phyloP scores from a whole-genome alignment of 2,113 vertebrate genomes.

The Fregata magnificens region DNA sequence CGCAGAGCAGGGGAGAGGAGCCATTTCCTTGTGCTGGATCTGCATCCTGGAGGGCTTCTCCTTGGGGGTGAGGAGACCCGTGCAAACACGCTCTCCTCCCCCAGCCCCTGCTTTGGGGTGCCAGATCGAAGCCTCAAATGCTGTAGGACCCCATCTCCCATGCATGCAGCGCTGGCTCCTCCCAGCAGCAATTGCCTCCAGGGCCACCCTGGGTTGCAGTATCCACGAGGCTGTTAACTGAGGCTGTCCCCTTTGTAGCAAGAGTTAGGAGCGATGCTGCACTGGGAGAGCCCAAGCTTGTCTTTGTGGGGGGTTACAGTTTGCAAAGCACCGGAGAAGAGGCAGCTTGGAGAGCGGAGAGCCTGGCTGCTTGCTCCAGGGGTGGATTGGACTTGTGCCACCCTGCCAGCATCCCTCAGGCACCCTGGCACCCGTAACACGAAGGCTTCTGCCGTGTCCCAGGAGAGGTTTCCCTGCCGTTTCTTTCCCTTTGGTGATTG shows the following conservation, averaged over 20 bases:
- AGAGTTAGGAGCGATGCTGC: neutral
- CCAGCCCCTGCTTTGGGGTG: neutral
- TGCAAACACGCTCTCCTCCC: neutral
- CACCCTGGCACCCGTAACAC: neutral
- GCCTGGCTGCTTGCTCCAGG: neutral
- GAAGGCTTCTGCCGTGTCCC: neutral
- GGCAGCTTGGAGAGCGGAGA: neutral
- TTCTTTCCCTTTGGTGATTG: neutral
- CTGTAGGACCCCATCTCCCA: neutral
- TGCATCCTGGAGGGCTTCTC: neutral
- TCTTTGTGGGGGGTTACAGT: neutral
- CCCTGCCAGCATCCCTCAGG: neutral
- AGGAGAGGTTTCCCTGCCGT: neutral
- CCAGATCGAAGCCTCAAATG: neutral
- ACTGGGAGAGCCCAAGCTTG: neutral
- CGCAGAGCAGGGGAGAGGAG: fast-evolving
- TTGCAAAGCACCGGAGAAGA: neutral
- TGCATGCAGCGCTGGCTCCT: neutral
- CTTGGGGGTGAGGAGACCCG: fast-evolving
- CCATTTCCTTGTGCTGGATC: neutral
- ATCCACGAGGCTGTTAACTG: neutral
- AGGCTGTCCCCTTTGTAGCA: neutral
- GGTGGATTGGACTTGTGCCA: neutral
- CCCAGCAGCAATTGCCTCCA: neutral
- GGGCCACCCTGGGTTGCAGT: neutral